Conservation (phyloP, 2,888 invertebrate genomes). For the Hypomecis atomaria region DNA sequence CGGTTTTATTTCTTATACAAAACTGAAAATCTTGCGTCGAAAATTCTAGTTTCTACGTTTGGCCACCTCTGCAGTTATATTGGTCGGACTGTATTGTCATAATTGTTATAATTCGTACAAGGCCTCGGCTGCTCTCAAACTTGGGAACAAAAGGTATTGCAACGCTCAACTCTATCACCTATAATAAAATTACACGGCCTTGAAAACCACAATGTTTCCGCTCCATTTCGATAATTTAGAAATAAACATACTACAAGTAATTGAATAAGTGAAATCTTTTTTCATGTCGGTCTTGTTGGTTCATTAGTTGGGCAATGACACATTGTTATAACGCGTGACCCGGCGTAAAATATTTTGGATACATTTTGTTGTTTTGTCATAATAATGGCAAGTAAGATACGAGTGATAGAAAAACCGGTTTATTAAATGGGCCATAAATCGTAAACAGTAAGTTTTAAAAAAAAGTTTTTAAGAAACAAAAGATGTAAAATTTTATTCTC, state of each 20-base stretch:
- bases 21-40: background rate
- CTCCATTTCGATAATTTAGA: conserved; percentile 64
- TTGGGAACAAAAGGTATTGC: conserved; percentile 40
- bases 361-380: background rate
- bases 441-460: too few relatives aligned
- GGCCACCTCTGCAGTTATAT: background rate
- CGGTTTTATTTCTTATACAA: background rate
- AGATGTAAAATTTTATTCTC: too few relatives aligned
- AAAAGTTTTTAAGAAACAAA: too few relatives aligned
- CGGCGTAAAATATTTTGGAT: conserved; percentile 17
- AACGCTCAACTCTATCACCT: conserved; percentile 36
- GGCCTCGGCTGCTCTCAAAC: conserved; percentile 38
- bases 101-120: conserved; percentile 56
- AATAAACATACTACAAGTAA: conserved; percentile 45
- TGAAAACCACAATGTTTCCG: conserved; percentile 59
- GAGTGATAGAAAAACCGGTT: too few relatives aligned
- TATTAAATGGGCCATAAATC: too few relatives aligned
- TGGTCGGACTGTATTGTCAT: conserved; percentile 39
- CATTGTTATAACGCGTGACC: conserved; percentile 37
- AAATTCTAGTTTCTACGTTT: background rate
- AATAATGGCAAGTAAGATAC: too few relatives aligned
- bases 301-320: conserved; percentile 27
- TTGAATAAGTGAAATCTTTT: conserved; percentile 55
- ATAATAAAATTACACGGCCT: conserved; percentile 52
- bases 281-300: conserved; percentile 29